Conservation (phyloP, 1,140 invertebrate species). For the Aphaenogaster floridana region DNA sequence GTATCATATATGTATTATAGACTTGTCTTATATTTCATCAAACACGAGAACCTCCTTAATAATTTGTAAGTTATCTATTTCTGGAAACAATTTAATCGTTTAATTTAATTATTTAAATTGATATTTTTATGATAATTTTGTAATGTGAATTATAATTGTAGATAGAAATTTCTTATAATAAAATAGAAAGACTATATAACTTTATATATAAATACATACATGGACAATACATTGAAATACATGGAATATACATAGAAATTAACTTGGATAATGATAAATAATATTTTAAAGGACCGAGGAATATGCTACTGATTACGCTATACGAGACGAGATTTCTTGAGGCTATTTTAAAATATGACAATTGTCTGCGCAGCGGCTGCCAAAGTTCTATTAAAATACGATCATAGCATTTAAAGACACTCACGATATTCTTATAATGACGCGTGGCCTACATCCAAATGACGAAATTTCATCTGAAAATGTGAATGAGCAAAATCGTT, state of each 20-base stretch:
- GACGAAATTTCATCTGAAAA: slow-evolving; percentile 48
- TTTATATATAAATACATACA: not conserved
- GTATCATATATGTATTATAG: too few relatives aligned
- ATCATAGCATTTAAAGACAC: slow-evolving; percentile 73
- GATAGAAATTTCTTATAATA: not conserved
- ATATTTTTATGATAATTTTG: not conserved
- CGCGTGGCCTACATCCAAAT: slow-evolving; percentile 78
- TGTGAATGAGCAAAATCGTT: not conserved
- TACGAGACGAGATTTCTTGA: not conserved
- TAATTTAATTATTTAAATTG: not conserved
- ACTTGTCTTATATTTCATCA: too few relatives aligned
- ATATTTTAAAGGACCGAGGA: not conserved
- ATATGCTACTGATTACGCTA: not conserved
- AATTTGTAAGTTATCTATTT: not conserved
- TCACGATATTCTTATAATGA: slow-evolving; percentile 81
- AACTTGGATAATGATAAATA: not conserved
- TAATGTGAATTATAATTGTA: not conserved
- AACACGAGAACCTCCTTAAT: too few relatives aligned
- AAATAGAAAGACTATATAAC: not conserved
- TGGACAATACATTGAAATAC: not conserved
- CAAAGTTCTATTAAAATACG: slow-evolving; percentile 83
- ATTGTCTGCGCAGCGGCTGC: slow-evolving; percentile 66
- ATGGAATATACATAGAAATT: not conserved
- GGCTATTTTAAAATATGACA: slow-evolving; percentile 51
- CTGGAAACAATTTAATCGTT: not conserved